These are phyloP conservation scores for Clamator glandarius DNA, from an alignment of 2,797 vertebrate species.

Conservation along the genomic window DNA sequence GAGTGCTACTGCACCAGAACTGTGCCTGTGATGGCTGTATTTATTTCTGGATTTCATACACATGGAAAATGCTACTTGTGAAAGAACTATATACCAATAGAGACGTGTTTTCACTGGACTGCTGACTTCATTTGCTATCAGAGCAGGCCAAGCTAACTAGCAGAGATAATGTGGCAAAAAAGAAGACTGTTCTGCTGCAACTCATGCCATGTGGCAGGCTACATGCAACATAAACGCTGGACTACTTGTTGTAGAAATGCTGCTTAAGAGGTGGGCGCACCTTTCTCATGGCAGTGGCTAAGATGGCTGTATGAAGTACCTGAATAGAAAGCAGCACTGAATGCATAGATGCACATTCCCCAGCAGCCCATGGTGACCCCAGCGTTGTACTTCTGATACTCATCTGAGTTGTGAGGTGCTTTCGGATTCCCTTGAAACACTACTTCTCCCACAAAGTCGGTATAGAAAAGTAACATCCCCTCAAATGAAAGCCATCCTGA, in stretches of 20 bases:
- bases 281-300: neutral
- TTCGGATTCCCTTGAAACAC: slow-evolving; percentile 95
- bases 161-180: neutral
- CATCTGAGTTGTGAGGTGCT: slow-evolving; percentile 91
- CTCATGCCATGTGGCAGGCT: neutral
- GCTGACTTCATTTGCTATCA: neutral
- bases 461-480: slow-evolving; percentile 98
- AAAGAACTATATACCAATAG: neutral
- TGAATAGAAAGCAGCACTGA: slow-evolving; percentile 98
- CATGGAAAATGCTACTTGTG: neutral
- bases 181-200: neutral
- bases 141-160: neutral
- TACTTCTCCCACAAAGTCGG: slow-evolving; percentile 99
- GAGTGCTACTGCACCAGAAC: neutral
- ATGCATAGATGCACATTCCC: slow-evolving; percentile 99
- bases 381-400: slow-evolving; percentile 87
- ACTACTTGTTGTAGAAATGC: neutral
- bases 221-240: neutral
- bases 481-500: slow-evolving; percentile 98
- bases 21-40: neutral
- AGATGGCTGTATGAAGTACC: slow-evolving; percentile 73
- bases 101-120: neutral
- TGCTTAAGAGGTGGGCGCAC: neutral
- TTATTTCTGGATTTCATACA: neutral
- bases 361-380: slow-evolving; percentile 98